phyloP scores from a whole-genome alignment of 2,888 invertebrate genomes.

The Polydrusus pterygomalis region DNA sequence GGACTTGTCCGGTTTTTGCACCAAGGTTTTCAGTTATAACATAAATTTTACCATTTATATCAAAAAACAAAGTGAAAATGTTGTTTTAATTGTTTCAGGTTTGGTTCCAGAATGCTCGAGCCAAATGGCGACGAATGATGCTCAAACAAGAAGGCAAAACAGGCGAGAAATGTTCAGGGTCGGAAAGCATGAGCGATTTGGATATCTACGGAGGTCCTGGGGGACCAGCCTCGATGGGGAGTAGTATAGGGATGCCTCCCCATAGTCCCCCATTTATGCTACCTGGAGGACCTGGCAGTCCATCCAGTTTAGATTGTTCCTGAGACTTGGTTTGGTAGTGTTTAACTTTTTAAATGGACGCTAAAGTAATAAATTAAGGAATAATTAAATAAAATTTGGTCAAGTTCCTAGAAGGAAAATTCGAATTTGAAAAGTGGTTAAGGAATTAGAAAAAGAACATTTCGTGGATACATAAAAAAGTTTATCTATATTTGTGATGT shows the following conservation, averaged over 20 bases:
- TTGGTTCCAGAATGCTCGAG: conserved; percentile 96
- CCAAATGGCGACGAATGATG: conserved; percentile 94
- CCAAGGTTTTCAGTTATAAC: no score
- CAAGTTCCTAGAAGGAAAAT: background rate
- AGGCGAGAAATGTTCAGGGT: conserved; percentile 80
- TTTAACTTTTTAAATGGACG: background rate
- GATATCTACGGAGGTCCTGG: conserved; percentile 75
- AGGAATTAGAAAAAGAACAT: background rate
- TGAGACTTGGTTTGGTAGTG: conserved; percentile 69
- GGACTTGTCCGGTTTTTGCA: no score
- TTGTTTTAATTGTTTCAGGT: conserved; percentile 80
- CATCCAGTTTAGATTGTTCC: conserved; percentile 84
- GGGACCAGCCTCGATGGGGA: conserved; percentile 78
- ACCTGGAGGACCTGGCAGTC: conserved; percentile 80
- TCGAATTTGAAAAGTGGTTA: background rate
- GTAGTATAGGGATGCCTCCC: conserved; percentile 79
- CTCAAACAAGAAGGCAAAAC: conserved; percentile 85
- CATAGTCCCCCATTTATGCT: conserved; percentile 84
- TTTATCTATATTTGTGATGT: background rate
- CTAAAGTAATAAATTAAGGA: background rate
- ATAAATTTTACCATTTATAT: no score
- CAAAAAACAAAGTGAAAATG: no score
- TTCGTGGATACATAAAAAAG: background rate
- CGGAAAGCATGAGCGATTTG: conserved; percentile 78
- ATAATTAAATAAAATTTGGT: background rate